Evolutionary conservation across 2,797 vertebrate species (phyloP), one percentile per base, ranked within the genome.

Genomic region (Notolepis coatsorum): DNA sequence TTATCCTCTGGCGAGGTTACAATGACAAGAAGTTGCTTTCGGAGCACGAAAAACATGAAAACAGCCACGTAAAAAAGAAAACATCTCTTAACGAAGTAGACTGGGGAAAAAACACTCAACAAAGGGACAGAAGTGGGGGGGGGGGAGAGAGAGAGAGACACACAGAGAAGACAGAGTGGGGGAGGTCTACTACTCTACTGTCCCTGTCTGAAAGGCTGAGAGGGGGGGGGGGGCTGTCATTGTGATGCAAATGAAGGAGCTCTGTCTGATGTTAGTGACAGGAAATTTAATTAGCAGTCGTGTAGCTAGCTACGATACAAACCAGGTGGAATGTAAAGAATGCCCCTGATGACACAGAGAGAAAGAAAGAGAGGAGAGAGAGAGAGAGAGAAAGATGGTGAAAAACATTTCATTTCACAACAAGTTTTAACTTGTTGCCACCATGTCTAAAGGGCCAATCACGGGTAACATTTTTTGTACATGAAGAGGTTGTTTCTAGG

Each of bases 291-390:
- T 94, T 93, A 94, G 90, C 87, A 87, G 88, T 90, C 86, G 84
- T 91, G 91, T 86, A 91, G 92, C 93, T 86, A 91, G 92, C 93
- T 81, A 84, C 31, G 48, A 81, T 90, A 91, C 87, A 85, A 91
- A 86, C 90, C 80, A 93, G 92, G 89, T 95, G 93, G 93, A 95
- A 96, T 94, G 91, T 80, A 65, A 91, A 88, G 93, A 95, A 94
- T 93, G 92, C 81, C 21, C 57, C 71, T 42, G 83, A 85, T 84
- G 82, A 90, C 75, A 60, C 33, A 67, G n/a, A 24, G 24, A 1
- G 37, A 20, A 45, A 27, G 15, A 27, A 39, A 28, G 47, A 17
- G 23, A 41, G n/a, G 41, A 15, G 28, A 42, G 9, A 38, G 18
- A 33, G 49, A 45, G 31, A 61, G 23, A 31, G 27, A 82, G 37